phyloP scores from a whole-genome alignment of 2,113 vertebrate genomes.

The Saguinus imperator region DNA sequence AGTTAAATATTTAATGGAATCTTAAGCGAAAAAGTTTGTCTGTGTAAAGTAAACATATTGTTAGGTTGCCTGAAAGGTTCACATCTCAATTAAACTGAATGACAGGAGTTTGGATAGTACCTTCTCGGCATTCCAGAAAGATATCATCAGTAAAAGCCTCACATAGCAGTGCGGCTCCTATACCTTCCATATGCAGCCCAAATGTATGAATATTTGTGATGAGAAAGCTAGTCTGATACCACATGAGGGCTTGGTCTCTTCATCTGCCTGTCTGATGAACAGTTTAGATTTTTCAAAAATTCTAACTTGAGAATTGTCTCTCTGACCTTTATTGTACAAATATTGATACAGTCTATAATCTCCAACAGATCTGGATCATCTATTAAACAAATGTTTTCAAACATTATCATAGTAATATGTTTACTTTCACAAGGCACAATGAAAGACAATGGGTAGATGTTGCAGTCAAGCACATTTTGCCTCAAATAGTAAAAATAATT shows the following conservation, averaged over 20 bases:
- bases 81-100: constrained; percentile 80
- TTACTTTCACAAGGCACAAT: neutral
- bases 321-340: constrained; percentile 78
- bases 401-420: neutral
- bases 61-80: constrained; percentile 68
- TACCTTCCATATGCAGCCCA: constrained; percentile 67
- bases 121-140: constrained; percentile 73
- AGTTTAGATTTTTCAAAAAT: constrained; percentile 60
- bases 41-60: constrained; percentile 64
- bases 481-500: neutral
- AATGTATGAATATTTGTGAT: constrained; percentile 35
- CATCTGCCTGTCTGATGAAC: constrained; percentile 29
- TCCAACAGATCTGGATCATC: neutral
- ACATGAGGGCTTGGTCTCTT: constrained; percentile 1
- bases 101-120: constrained; percentile 76
- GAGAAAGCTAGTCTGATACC: neutral
- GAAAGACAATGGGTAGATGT: neutral
- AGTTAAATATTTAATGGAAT: constrained; percentile 79
- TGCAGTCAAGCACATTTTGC: neutral
- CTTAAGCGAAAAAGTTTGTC: constrained; percentile 64
- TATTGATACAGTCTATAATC: constrained; percentile 51
- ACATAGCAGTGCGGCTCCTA: neutral
- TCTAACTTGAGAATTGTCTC: constrained; percentile 75
- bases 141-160: constrained; percentile 57
- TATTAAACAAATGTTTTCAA: constrained; percentile 2